Evolutionary conservation across 2,888 invertebrate genomes (phyloP).

Genomic region (Isoperla grammatica): DNA sequence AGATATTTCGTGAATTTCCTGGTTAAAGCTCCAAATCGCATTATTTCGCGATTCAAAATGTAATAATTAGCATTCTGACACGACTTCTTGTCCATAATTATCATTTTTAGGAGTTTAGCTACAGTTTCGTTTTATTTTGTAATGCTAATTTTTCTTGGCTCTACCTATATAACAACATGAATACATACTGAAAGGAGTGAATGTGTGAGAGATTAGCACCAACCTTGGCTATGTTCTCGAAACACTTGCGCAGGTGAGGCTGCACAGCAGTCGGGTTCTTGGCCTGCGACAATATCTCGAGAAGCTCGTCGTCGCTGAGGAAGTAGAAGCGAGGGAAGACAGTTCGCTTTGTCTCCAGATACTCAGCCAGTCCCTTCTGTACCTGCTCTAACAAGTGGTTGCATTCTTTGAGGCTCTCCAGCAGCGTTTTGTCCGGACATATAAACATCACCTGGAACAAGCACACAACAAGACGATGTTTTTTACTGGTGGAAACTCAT

Average conservation of each 20-base stretch:
- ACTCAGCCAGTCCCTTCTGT: slow-evolving; percentile 68
- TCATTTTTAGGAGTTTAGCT: too few relatives aligned
- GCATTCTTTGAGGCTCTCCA: slow-evolving; percentile 65
- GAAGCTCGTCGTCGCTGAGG: slow-evolving; percentile 74
- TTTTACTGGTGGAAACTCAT: too few relatives aligned
- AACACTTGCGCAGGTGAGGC: slow-evolving; percentile 77
- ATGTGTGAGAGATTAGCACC: too few relatives aligned
- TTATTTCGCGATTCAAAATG: too few relatives aligned
- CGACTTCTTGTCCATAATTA: too few relatives aligned
- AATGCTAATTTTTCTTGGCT: too few relatives aligned
- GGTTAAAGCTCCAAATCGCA: too few relatives aligned
- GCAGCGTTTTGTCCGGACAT: slow-evolving; percentile 57
- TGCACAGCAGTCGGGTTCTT: slow-evolving; percentile 72
- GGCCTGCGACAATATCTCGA: slow-evolving; percentile 75
- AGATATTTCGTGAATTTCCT: too few relatives aligned
- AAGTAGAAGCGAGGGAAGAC: slow-evolving; percentile 75
- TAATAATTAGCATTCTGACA: too few relatives aligned
- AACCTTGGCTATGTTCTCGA: slow-evolving; percentile 68
- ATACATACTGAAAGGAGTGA: too few relatives aligned
- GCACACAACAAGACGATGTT: not conserved
- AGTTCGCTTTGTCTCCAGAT: slow-evolving; percentile 69
- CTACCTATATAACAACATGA: too few relatives aligned
- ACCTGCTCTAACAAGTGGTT: slow-evolving; percentile 65
- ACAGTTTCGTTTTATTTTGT: too few relatives aligned
- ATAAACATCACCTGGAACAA: slow-evolving; percentile 54